Conservation (phyloP, 2,113 vertebrate genomes). For the Podarcis cretensis region DNA sequence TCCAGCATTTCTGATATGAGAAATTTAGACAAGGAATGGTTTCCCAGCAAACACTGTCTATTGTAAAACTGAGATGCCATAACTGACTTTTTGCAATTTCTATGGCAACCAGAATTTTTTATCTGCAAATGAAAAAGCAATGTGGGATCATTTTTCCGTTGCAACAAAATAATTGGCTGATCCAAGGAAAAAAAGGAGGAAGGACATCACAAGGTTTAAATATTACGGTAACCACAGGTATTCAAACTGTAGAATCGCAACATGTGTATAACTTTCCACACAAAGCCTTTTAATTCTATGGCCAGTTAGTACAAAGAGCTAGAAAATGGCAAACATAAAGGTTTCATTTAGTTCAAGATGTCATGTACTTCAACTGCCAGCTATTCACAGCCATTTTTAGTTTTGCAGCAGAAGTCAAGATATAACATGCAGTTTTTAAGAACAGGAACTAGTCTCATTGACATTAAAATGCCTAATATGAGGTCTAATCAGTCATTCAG, state of each 20-base stretch:
- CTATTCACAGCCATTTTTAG: background rate
- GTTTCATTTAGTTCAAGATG: background rate
- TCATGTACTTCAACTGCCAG: background rate
- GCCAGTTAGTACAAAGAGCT: constrained; percentile 7
- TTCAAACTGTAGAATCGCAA: constrained; percentile 27
- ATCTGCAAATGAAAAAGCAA: constrained; percentile 65
- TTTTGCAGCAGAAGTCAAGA: background rate
- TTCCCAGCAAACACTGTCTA: constrained; percentile 71
- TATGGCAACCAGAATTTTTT: constrained; percentile 74
- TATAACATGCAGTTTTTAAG: background rate
- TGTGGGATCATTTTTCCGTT: constrained; percentile 50
- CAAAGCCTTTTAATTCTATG: constrained; percentile 46
- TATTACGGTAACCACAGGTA: constrained; percentile 35
- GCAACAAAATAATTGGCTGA: constrained; percentile 49
- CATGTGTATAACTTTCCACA: background rate
- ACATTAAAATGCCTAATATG: background rate
- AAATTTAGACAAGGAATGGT: constrained; percentile 49
- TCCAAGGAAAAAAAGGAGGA: constrained; percentile 48
- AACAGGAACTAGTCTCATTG: background rate
- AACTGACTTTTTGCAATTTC: constrained; percentile 71
- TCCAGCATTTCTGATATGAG: constrained; percentile 42
- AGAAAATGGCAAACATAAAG: constrained; percentile 13
- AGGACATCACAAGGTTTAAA: constrained; percentile 17
- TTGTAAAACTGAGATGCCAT: constrained; percentile 67
- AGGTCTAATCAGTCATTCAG: background rate